These are phyloP conservation scores for Zele albiditarsus DNA, from an alignment of 2,888 invertebrate genomes.

Conservation along the genomic window DNA sequence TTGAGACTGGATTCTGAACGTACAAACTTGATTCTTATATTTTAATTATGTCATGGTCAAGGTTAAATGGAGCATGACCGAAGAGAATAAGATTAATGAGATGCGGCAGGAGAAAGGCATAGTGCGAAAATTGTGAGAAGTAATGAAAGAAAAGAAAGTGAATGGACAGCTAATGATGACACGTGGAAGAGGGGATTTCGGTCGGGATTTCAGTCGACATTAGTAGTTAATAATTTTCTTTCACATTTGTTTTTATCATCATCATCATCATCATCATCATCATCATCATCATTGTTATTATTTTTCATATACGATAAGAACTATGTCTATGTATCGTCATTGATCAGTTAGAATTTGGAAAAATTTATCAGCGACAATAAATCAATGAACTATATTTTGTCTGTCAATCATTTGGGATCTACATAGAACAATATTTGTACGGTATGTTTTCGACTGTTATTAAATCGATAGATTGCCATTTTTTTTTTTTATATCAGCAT, in stretches of 20 bases:
- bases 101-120: conserved; percentile 21
- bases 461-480: no score
- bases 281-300: not conserved
- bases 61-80: conserved; percentile 26
- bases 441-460: no score
- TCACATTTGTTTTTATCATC: not conserved
- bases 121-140: not conserved
- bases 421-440: not conserved
- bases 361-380: not conserved
- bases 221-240: not conserved
- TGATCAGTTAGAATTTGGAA: not conserved
- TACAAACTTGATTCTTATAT: conserved; percentile 57
- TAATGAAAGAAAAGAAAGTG: not conserved
- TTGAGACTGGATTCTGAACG: conserved; percentile 66
- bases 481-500: no score
- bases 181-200: conserved; percentile 31
- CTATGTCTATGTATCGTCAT: not conserved
- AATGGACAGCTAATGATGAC: not conserved
- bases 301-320: not conserved
- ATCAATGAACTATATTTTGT: not conserved
- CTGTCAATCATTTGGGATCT: not conserved
- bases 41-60: conserved; percentile 36
- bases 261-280: no score
- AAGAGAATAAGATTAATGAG: conserved; percentile 35
- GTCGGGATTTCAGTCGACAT: conserved; percentile 6